phyloP scores from a whole-genome alignment of 2,888 invertebrate genomes.

The Conomelus anceps region DNA sequence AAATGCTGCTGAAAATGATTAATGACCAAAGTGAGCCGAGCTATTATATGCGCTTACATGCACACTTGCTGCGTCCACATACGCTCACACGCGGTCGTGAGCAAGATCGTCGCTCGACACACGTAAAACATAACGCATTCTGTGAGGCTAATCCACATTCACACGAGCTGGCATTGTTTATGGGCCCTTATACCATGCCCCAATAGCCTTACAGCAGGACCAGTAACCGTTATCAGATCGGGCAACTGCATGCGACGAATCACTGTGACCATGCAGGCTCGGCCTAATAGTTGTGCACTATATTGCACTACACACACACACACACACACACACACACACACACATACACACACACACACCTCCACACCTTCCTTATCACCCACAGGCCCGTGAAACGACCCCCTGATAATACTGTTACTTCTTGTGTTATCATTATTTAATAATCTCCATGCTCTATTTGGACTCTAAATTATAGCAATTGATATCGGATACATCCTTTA shows the following conservation, averaged over 20 bases:
- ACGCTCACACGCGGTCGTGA: background rate
- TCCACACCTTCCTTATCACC: background rate
- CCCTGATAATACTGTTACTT: background rate
- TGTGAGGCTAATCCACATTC: background rate
- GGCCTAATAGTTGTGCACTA: background rate
- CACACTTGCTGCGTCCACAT: too few species aligned
- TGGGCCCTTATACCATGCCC: background rate
- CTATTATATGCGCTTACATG: background rate
- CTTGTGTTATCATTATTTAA: background rate
- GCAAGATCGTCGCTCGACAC: background rate
- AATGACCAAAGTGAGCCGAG: background rate
- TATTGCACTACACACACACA: background rate
- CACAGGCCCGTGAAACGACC: background rate
- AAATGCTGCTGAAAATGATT: background rate
- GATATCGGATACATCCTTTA: background rate
- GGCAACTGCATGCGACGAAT: background rate
- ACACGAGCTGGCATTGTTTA: background rate
- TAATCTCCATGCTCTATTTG: background rate
- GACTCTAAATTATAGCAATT: background rate
- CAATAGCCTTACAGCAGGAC: background rate
- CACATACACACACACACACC: background rate
- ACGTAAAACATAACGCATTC: background rate
- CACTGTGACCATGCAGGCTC: background rate
- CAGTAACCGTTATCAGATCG: background rate
- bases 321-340: background rate